These are phyloP conservation scores for Cirrhinus molitorella DNA, from an alignment of 2,797 vertebrate species.

Conservation along the genomic window DNA sequence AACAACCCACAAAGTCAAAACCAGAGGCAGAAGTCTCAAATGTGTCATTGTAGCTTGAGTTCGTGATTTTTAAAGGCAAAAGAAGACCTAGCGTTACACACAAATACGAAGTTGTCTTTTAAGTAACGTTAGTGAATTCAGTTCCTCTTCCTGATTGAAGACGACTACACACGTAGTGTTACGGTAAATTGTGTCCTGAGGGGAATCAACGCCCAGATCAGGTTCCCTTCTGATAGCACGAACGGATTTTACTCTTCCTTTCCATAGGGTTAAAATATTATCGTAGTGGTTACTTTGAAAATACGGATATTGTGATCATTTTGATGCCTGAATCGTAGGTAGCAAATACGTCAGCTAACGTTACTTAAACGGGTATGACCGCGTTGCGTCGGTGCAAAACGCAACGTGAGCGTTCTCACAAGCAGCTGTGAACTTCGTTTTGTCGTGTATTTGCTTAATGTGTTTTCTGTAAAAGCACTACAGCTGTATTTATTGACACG, in stretches of 20 bases:
- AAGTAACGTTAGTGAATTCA: neutral
- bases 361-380: too few species aligned
- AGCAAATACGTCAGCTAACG: too few species aligned
- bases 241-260: neutral
- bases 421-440: neutral
- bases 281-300: neutral
- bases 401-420: neutral
- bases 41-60: slow-evolving; percentile 2
- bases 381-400: neutral
- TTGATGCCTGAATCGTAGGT: neutral
- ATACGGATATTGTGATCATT: too few species aligned
- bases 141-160: slow-evolving; percentile 48
- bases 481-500: neutral
- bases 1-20: slow-evolving; percentile 17
- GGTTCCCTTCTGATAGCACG: neutral
- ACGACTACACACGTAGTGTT: slow-evolving; percentile 20
- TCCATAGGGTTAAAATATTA: neutral
- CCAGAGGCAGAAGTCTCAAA: neutral
- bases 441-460: neutral
- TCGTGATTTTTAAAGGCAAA: neutral
- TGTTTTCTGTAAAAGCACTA: neutral
- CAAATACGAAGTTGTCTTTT: neutral
- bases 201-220: neutral
- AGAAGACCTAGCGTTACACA: too few species aligned
- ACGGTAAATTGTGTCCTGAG: slow-evolving; percentile 37